Conservation (phyloP, 1,140 invertebrate genomes). For the Atopsyche davidsoni region DNA sequence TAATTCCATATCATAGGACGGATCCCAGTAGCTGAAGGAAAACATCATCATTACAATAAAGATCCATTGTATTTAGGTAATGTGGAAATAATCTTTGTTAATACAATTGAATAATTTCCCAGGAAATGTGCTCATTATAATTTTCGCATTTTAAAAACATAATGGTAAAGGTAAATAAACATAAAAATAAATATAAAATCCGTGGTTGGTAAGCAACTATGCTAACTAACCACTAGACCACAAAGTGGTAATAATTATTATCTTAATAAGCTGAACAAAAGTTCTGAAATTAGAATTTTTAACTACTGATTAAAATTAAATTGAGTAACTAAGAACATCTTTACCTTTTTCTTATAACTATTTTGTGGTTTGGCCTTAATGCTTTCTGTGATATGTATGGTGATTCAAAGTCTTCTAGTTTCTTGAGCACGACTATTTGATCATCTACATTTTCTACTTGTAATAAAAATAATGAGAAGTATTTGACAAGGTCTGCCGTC, state of each 20-base stretch:
- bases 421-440: constrained; percentile 70
- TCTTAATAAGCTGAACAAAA: too few species aligned
- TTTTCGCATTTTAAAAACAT: too few species aligned
- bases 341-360: constrained; percentile 71
- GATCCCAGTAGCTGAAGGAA: constrained; percentile 81
- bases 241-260: too few species aligned
- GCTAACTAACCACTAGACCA: too few species aligned
- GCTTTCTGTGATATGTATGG: constrained; percentile 82
- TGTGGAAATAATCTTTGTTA: too few species aligned
- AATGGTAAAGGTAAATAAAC: too few species aligned
- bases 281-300: too few species aligned
- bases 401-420: constrained; percentile 93
- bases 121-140: too few species aligned
- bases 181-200: too few species aligned
- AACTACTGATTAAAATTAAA: constrained; percentile 7
- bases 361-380: constrained; percentile 56
- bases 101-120: too few species aligned
- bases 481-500: constrained; percentile 68
- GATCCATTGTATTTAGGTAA: too few species aligned
- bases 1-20: constrained; percentile 73
- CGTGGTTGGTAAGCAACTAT: too few species aligned
- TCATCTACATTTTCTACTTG: constrained; percentile 65
- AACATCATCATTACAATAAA: constrained; percentile 26
- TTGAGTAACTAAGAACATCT: neutral
- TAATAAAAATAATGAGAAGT: constrained; percentile 85